Evolutionary conservation across 2,113 vertebrate species (phyloP).

Genomic region (Atrichornis clamosus): DNA sequence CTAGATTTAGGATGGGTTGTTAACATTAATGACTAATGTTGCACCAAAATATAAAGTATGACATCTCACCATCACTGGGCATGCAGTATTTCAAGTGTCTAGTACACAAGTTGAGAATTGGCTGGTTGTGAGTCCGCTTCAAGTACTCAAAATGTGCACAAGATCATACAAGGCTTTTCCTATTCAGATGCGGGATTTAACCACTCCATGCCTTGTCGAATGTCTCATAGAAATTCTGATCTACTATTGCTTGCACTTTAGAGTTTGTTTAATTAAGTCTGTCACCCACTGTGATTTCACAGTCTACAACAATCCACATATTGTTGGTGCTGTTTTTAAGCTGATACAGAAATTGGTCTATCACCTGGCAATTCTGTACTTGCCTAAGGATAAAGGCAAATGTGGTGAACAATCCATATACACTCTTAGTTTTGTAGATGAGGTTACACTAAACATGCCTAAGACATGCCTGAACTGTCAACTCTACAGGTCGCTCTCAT

Average conservation of each 20-base stretch:
- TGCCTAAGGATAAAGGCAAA: neutral
- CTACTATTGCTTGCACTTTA: neutral
- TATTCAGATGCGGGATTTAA: neutral
- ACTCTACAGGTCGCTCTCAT: neutral
- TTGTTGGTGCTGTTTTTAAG: neutral
- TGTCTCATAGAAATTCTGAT: neutral
- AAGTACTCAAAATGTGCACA: neutral
- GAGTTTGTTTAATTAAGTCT: neutral
- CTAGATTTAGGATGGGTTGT: neutral
- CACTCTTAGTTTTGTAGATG: neutral
- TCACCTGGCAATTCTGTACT: neutral
- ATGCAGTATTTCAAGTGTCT: neutral
- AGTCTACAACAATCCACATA: neutral
- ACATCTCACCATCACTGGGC: neutral
- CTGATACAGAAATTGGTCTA: neutral
- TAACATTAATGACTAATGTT: neutral
- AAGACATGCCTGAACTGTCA: neutral
- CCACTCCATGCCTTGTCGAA: neutral
- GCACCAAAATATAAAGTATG: fast-evolving
- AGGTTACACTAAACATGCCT: neutral
- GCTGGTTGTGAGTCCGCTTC: neutral
- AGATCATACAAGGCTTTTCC: neutral
- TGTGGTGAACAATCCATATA: neutral
- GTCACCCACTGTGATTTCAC: neutral
- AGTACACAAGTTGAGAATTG: neutral